Evolutionary conservation across 2,888 invertebrate species (phyloP), one percentile per base, ranked within the genome.

Genomic region (Myopa tessellatipennis): DNA sequence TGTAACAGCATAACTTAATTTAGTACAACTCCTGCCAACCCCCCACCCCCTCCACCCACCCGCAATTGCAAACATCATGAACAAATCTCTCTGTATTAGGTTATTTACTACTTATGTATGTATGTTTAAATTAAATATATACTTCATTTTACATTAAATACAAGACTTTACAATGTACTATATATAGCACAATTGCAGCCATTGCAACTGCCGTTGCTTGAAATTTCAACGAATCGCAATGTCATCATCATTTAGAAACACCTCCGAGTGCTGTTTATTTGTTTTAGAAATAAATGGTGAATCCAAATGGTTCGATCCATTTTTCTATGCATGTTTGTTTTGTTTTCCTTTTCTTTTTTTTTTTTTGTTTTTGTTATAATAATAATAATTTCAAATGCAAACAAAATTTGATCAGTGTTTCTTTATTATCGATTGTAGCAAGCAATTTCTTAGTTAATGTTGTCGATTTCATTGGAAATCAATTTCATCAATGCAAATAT

Each of bases 221-320:
- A 45, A 45, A 8, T 45, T 8, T 45, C 45, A 45, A 45, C 45
- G 45, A 45, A 45, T 8, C 6, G 45, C 6, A 45, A 45, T 10
- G 45, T 45, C 26, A 10, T 45, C 6, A 8, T 45, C 45, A 45
- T 38, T 73, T 76, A 45, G 26, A 26, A 80, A 74, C 71, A 78
- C 60, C 76, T 77, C 78, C 69, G 16, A 78, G 52, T 52, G n/a
- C 52, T 69, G 50, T 77, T 80, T 78, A 79, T 77, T 78, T 80
- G 78, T 80, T 79, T 79, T 80, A 77, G 73, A 80, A 79, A 77
- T 78, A 79, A 79, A 79, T 78, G 45, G 50, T 65, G 55, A 38
- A 55, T 67, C 55, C 16, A n/a, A 5, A 6, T 55, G 14, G 0
- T 38, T 38, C 34, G 18, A 58, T 58, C 40, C n/a, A 58, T 34